Percentiles rank a stretch among this genome's conserved stretches.
These are phyloP conservation scores for Meriones psammophilus DNA, from an alignment of 2,797 vertebrate species.

Conservation along the genomic window DNA sequence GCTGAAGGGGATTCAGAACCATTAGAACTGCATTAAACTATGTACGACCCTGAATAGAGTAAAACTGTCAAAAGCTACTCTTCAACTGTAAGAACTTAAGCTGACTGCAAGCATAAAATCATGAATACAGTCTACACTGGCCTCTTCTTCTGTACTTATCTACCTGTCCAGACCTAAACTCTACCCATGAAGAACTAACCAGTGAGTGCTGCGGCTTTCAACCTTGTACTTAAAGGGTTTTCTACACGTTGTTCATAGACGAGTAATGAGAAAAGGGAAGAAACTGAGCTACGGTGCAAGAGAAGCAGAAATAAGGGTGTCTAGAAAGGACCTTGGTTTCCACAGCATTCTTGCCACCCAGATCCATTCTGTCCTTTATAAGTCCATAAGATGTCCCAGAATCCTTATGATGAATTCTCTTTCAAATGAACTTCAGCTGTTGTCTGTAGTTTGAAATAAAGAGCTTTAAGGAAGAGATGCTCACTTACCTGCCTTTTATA, in stretches of 20 bases:
- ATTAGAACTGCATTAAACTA: background rate
- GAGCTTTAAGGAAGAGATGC: background rate
- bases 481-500: background rate
- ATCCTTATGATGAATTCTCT: background rate
- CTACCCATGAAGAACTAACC: constrained; percentile 20
- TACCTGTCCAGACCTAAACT: background rate
- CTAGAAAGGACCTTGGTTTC: background rate
- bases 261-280: background rate
- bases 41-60: background rate
- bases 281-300: background rate
- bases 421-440: background rate
- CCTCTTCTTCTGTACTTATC: background rate
- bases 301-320: background rate
- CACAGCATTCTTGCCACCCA: background rate
- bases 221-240: constrained; percentile 15
- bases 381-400: background rate
- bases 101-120: background rate
- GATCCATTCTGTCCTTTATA: background rate
- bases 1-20: background rate
- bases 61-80: constrained; percentile 45
- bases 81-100: constrained; percentile 32
- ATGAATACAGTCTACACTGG: background rate
- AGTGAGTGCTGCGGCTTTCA: constrained; percentile 32
- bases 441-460: constrained; percentile 30
- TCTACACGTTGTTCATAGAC: constrained; percentile 16